These are phyloP conservation scores for Mesodorylaimus sp. DNA, from an alignment of 2,888 invertebrate genomes.

Conservation along the genomic window DNA sequence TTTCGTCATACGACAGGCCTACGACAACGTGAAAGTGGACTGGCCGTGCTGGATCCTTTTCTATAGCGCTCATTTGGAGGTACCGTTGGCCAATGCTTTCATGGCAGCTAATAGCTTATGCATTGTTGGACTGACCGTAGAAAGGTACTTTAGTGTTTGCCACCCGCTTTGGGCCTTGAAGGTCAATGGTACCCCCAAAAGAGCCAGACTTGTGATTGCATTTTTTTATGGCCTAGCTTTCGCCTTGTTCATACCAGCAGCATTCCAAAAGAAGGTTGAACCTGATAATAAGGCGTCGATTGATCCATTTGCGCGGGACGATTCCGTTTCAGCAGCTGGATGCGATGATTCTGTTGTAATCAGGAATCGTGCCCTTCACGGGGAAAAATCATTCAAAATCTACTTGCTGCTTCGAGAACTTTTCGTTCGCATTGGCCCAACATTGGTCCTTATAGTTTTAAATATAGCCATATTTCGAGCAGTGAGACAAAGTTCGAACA, in stretches of 20 bases:
- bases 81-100: constrained; percentile 35
- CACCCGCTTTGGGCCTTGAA: constrained; percentile 24
- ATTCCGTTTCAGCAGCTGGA: no score
- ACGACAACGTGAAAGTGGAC: constrained; percentile 27
- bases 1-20: constrained; percentile 21
- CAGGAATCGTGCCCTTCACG: no score
- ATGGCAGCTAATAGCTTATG: constrained; percentile 37
- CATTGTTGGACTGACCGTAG: constrained; percentile 37
- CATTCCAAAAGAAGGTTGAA: no score
- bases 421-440: no score
- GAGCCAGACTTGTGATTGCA: constrained; percentile 31
- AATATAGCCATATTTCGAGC: no score
- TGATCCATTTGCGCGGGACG: no score
- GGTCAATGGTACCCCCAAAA: constrained; percentile 25
- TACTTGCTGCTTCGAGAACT: no score
- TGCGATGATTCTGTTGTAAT: no score
- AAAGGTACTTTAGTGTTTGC: constrained; percentile 36
- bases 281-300: no score
- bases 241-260: constrained; percentile 34
- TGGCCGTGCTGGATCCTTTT: constrained; percentile 40
- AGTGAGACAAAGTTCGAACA: no score
- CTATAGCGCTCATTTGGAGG: constrained; percentile 35
- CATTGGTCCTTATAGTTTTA: no score
- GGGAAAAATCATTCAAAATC: no score
- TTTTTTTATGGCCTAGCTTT: constrained; percentile 31